phyloP scores from a whole-genome alignment of 2,797 vertebrate genomes.

The Gymnoscopelus braueri region DNA sequence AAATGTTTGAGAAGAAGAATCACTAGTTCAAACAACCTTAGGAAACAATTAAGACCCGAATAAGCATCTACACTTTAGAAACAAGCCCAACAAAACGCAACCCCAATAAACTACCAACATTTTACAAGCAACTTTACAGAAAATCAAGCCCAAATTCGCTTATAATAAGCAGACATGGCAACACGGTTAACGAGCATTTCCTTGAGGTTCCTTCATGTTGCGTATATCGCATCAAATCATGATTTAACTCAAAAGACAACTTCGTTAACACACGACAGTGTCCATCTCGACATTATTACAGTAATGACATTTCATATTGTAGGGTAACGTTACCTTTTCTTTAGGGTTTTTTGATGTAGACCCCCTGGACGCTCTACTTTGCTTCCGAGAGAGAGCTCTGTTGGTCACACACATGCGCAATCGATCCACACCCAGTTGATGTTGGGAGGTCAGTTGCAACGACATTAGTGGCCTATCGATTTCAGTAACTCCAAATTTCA shows the following conservation, averaged over 20 bases:
- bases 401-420: conserved; percentile 70
- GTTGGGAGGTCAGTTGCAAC: not conserved
- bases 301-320: not conserved
- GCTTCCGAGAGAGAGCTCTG: conserved; percentile 54
- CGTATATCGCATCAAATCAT: conserved; percentile 37
- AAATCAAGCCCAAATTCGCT: too few species aligned
- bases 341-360: conserved; percentile 57
- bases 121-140: too few species aligned
- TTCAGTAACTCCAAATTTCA: too few species aligned
- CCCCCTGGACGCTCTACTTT: conserved; percentile 56
- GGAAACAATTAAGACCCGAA: too few species aligned
- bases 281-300: fast-evolving
- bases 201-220: conserved; percentile 55
- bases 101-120: too few species aligned
- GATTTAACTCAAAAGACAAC: conserved; percentile 33
- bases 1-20: too few species aligned
- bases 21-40: too few species aligned
- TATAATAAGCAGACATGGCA: too few species aligned
- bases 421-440: conserved; percentile 44
- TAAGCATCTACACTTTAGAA: too few species aligned
- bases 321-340: conserved; percentile 54
- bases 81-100: too few species aligned
- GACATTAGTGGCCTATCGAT: too few species aligned
- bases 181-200: conserved; percentile 68
- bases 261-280: not conserved